phyloP scores from a whole-genome alignment of 2,888 invertebrate genomes.

The Julus scandinavius region DNA sequence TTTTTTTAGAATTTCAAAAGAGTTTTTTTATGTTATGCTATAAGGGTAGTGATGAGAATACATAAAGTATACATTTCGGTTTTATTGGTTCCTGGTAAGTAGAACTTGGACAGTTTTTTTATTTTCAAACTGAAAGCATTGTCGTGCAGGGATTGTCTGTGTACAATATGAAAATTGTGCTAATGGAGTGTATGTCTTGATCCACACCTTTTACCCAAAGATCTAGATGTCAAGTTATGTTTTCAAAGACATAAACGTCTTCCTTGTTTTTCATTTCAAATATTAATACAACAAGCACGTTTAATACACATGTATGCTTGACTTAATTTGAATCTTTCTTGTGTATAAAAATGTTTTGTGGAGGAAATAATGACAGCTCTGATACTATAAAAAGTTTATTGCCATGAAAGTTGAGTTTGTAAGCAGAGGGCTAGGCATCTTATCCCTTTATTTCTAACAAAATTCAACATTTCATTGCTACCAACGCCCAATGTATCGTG shows the following conservation, averaged over 20 bases:
- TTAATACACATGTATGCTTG: not conserved
- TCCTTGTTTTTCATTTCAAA: not conserved
- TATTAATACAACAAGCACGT: slow-evolving; percentile 10
- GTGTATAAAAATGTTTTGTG: not conserved
- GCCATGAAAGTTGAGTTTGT: not conserved
- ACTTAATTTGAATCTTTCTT: not conserved
- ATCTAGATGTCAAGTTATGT: slow-evolving; percentile 8
- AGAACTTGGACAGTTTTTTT: slow-evolving; percentile 3
- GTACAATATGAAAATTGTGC: slow-evolving; percentile 14
- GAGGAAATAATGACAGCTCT: not conserved
- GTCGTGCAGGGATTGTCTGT: slow-evolving; percentile 5
- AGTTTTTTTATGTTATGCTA: slow-evolving; percentile 18
- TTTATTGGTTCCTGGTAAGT: slow-evolving; percentile 38
- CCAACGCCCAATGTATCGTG: too few species aligned
- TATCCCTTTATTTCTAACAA: not conserved
- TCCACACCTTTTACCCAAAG: not conserved
- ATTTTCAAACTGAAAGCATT: not conserved
- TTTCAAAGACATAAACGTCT: not conserved
- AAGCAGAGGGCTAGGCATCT: not conserved
- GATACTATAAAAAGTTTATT: not conserved
- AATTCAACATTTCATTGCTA: not conserved
- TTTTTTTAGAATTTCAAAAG: not conserved
- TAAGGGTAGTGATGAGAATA: slow-evolving; percentile 29
- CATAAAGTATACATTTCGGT: slow-evolving; percentile 8
- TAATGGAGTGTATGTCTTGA: not conserved